Base-by-base conservation (phyloP, 1,140 invertebrate genomes). In the Zaprionus camerounensis region DNA sequence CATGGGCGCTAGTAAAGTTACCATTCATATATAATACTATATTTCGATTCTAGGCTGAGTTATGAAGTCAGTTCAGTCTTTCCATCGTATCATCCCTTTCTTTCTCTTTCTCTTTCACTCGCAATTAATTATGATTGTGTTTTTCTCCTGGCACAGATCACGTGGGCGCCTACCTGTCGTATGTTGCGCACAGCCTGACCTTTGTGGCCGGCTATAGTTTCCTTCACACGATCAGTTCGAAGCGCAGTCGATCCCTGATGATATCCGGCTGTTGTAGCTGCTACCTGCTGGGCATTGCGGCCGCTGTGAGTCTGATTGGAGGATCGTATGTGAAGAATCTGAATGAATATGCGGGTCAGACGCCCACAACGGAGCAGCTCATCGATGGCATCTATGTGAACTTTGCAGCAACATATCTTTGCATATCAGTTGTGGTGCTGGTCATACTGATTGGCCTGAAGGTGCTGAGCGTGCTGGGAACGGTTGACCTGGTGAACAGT, bases 171-270 rank as follows among this genome's bases (percentile, higher is more conserved):
- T 92, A 88, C 22, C 81, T 92, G 26, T 87, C 91, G 6, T 92
- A 92, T 75, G 46, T 92, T 36, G 88, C 82, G 12, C 86, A 92
- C 63, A 91, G 91, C 55, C 41, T 91, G 24, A 92, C 86, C 24
- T 92, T 91, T 56, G 63, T 92, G 41, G 85, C 88, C n/a, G 91
- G 91, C 20, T 79, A 81, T 5, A 87, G 85, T n/a, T 92, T 87
- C 13, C 63, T 92, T 57, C 88, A 81, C 38, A 81, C 82, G 11
- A 92, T 91, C 4, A 78, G 78, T 68, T 70, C 81, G 1, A 91
- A 83, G 72, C 22, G 36, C 5, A 76, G 73, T 6, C 91, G 91
- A 5, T 71, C 91, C 1, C 53, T 87, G 6, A 36, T 92, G 51
- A 36, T 92, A 9, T 88, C 91, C 38, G 69, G 71, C 24, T 82